Conservation (phyloP, 2,113 vertebrate species). For the Nettapus auritus region DNA sequence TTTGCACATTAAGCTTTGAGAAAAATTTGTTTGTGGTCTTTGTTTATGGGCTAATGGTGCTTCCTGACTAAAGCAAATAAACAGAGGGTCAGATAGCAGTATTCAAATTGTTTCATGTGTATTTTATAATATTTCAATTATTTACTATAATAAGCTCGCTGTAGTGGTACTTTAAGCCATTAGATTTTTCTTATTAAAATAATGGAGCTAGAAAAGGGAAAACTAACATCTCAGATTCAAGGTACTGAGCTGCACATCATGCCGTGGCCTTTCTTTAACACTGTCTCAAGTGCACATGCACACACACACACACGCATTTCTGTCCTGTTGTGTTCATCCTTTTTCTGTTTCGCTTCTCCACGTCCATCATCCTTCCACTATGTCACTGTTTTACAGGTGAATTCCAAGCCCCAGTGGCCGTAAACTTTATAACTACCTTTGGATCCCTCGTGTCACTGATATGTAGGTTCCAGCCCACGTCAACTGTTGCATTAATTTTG, state of each 20-base stretch:
- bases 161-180: neutral
- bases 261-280: rapidly evolving
- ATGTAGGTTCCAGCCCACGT: neutral
- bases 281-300: rapidly evolving
- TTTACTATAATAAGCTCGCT: neutral
- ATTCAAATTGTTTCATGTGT: neutral
- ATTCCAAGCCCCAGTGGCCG: rapidly evolving
- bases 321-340: neutral
- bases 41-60: neutral
- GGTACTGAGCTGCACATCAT: too few relatives aligned
- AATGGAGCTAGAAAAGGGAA: neutral
- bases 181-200: neutral
- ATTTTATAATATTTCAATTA: neutral
- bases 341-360: neutral
- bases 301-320: rapidly evolving
- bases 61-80: neutral
- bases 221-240: neutral
- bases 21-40: neutral
- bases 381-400: neutral
- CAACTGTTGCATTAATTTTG: neutral
- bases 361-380: rapidly evolving
- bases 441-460: neutral
- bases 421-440: neutral
- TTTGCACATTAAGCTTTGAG: neutral
- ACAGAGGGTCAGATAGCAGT: neutral